phyloP scores from a whole-genome alignment of 2,113 vertebrate genomes.

The Chaetura pelagica region DNA sequence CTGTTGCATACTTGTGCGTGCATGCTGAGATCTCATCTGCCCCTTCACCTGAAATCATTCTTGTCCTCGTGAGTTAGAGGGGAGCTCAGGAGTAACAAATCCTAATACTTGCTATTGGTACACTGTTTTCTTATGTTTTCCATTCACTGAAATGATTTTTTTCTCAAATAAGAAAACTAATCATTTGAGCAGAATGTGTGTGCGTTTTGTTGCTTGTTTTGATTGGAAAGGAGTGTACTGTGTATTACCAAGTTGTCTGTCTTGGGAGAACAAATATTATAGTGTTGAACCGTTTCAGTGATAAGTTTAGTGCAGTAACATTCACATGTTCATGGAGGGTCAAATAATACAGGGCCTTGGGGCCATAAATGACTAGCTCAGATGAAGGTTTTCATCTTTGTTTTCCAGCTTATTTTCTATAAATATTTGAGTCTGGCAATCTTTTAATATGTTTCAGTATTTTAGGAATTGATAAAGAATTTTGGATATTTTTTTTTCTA shows the following conservation, averaged over 20 bases:
- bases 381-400: not conserved
- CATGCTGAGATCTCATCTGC: not conserved
- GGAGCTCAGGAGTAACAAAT: not conserved
- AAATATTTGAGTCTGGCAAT: not conserved
- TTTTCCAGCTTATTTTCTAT: constrained; percentile 8
- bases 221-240: not conserved
- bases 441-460: not conserved
- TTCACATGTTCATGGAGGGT: not conserved
- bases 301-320: not conserved
- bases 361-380: not conserved
- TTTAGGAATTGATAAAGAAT: constrained; percentile 10
- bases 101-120: not conserved
- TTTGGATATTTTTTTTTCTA: not conserved
- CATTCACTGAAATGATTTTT: not conserved
- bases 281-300: not conserved
- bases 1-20: rapidly evolving
- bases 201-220: not conserved
- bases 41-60: not conserved
- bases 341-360: not conserved
- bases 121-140: not conserved
- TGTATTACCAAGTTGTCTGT: not conserved
- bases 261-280: not conserved
- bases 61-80: not conserved
- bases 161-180: not conserved
- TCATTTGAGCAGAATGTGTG: not conserved